phyloP scores from a whole-genome alignment of 2,888 invertebrate genomes.

The Saturnia japonica region DNA sequence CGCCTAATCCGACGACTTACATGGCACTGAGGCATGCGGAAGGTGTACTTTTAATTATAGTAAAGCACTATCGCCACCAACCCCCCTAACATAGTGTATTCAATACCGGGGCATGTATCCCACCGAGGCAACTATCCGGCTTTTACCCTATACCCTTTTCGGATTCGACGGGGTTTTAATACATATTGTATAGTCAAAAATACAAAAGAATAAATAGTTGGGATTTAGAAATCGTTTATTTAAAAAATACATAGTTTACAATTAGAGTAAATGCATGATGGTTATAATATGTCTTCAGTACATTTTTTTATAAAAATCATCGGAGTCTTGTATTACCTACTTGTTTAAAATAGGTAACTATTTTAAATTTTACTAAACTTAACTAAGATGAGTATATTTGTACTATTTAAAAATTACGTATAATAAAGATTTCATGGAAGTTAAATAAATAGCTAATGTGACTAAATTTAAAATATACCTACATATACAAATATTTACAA shows the following conservation, averaged over 20 bases:
- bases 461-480: constrained; percentile 26
- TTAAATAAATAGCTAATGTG: constrained; percentile 38
- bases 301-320: constrained; percentile 56
- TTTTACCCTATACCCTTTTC: no score
- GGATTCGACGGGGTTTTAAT: no score
- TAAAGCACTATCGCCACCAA: no score
- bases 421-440: constrained; percentile 22
- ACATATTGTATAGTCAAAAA: background rate
- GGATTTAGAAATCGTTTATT: constrained; percentile 24
- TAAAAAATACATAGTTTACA: constrained; percentile 25
- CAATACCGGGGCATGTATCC: no score
- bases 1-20: no score
- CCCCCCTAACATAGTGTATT: no score
- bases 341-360: constrained; percentile 32
- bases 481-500: constrained; percentile 44
- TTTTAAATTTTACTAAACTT: constrained; percentile 29
- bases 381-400: constrained; percentile 50
- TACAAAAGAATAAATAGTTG: background rate
- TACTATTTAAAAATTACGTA: constrained; percentile 49
- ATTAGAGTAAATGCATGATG: constrained; percentile 60
- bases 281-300: constrained; percentile 44
- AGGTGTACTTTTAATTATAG: no score
- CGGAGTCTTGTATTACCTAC: constrained; percentile 18
- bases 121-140: no score
- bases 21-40: no score